These are phyloP conservation scores for Tipula lateralis DNA, from an alignment of 2,888 invertebrate genomes.

Conservation along the genomic window DNA sequence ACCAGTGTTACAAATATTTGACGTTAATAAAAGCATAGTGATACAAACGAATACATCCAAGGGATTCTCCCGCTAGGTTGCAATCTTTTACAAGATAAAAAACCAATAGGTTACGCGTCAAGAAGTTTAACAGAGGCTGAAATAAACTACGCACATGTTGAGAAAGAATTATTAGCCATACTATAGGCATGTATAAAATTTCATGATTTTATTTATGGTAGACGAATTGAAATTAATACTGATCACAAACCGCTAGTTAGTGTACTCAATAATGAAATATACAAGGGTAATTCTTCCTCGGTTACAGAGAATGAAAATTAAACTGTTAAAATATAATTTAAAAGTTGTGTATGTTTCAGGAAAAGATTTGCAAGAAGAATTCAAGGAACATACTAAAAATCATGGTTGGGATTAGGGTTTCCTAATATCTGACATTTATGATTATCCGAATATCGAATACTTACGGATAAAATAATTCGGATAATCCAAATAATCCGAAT, in stretches of 20 bases:
- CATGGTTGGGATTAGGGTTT: no score
- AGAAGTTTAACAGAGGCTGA: slow-evolving; percentile 33
- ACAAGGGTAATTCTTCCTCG: not conserved
- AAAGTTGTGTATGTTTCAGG: slow-evolving; percentile 30
- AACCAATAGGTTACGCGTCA: slow-evolving; percentile 33
- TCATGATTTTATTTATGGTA: slow-evolving; percentile 34
- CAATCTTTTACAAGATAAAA: slow-evolving; percentile 34
- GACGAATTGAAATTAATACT: not conserved
- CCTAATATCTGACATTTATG: no score
- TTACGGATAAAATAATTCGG: no score
- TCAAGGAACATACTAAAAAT: not conserved
- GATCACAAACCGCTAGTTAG: not conserved
- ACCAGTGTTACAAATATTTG: no score
- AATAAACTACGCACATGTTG: slow-evolving; percentile 35
- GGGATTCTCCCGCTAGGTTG: slow-evolving; percentile 35
- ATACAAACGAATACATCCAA: slow-evolving; percentile 36
- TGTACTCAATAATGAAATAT: not conserved
- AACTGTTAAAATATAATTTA: not conserved
- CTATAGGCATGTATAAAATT: slow-evolving; percentile 35
- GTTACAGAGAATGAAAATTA: not conserved
- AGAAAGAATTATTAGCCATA: slow-evolving; percentile 33
- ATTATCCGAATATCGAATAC: no score
- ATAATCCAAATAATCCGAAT: no score
- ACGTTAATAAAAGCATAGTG: slow-evolving; percentile 30
- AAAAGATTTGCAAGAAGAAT: not conserved